Conservation (phyloP, 1,140 invertebrate species). For the Bombus picipes region DNA sequence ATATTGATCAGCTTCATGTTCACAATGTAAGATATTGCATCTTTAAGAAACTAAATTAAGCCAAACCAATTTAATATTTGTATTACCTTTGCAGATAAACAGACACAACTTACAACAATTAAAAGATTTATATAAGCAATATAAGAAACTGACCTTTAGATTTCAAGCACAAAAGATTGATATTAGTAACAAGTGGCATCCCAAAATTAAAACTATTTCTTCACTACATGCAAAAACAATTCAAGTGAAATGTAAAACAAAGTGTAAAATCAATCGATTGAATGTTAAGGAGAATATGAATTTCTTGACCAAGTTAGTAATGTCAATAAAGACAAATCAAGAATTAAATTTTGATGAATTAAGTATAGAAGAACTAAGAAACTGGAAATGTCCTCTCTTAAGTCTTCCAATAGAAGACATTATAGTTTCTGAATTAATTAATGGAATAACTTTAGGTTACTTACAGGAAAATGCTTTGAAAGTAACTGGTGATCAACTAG, state of each 20-base stretch:
- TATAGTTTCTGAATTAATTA: constrained; percentile 61
- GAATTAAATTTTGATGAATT: constrained; percentile 45
- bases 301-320: constrained; percentile 8
- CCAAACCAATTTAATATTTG: background rate
- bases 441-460: constrained; percentile 62
- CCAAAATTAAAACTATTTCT: background rate
- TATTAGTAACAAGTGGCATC: constrained; percentile 3
- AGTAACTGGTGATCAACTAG: constrained; percentile 68
- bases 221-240: constrained; percentile 41
- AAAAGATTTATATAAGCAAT: constrained; percentile 48
- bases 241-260: constrained; percentile 55
- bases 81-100: constrained; percentile 62
- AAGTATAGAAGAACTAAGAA: constrained; percentile 47
- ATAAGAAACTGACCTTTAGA: constrained; percentile 38
- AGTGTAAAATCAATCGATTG: constrained; percentile 51
- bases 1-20: constrained; percentile 50
- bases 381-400: constrained; percentile 69
- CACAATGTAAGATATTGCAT: constrained; percentile 52
- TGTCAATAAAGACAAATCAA: background rate
- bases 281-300: constrained; percentile 18
- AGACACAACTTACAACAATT: constrained; percentile 55
- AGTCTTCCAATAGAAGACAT: constrained; percentile 64
- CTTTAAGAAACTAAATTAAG: background rate
- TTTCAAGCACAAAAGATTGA: constrained; percentile 1
- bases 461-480: constrained; percentile 67